Percentiles rank a stretch among this genome's conserved stretches.
Evolutionary conservation across 2,888 invertebrate species (phyloP).

Genomic region (Pollenia angustigena): DNA sequence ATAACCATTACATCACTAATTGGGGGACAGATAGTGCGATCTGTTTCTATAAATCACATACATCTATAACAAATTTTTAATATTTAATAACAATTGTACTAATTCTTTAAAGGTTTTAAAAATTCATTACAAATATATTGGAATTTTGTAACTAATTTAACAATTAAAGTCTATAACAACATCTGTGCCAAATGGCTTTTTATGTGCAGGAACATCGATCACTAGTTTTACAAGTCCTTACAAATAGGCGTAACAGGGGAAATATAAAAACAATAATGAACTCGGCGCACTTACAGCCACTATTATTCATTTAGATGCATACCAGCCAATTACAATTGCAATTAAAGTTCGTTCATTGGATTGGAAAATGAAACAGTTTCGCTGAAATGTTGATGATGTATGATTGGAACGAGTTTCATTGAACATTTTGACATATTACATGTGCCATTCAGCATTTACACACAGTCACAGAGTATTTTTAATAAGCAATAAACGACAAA

Average conservation of each 20-base stretch:
- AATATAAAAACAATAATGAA: constrained; percentile 11
- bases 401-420: constrained; percentile 15
- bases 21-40: too few species aligned
- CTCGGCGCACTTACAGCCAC: too few species aligned
- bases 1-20: too few species aligned
- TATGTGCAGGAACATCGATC: background rate
- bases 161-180: background rate
- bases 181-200: background rate
- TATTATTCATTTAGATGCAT: too few species aligned
- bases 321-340: background rate
- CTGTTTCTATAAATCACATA: too few species aligned
- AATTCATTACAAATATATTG: background rate
- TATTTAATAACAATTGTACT: too few species aligned
- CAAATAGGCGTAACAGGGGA: background rate
- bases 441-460: constrained; percentile 1
- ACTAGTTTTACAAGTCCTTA: background rate
- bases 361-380: constrained; percentile 4
- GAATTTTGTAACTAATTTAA: background rate
- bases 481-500: constrained; percentile 19
- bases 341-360: constrained; percentile 11
- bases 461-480: background rate
- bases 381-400: constrained; percentile 13
- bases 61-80: too few species aligned
- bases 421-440: constrained; percentile 18
- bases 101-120: background rate